These are phyloP conservation scores for Euplexia lucipara DNA, from an alignment of 2,888 invertebrate species.

Conservation along the genomic window DNA sequence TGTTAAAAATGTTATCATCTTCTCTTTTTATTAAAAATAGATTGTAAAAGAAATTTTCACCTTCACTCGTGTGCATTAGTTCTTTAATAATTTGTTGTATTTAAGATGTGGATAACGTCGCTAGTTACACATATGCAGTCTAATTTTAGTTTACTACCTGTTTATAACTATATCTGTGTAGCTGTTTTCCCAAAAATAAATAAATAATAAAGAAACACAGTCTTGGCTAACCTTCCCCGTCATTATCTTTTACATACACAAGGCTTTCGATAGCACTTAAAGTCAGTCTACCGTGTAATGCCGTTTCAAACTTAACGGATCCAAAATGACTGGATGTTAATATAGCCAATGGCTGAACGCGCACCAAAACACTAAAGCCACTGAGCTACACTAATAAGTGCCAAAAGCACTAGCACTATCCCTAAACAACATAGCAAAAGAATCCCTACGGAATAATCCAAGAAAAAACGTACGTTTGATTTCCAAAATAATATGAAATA, in stretches of 20 bases:
- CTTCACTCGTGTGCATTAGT: no score
- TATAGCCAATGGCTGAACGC: conserved; percentile 20
- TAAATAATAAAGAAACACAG: no score
- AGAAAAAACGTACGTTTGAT: conserved; percentile 17
- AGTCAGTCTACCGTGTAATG: conserved; percentile 32
- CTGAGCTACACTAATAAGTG: conserved; percentile 43
- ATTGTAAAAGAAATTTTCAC: no score
- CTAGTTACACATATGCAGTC: no score
- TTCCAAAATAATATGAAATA: conserved; percentile 38
- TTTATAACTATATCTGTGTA: no score
- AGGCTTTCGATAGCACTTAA: conserved; percentile 6
- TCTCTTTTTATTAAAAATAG: no score
- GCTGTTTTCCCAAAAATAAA: no score
- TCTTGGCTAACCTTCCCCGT: neutral
- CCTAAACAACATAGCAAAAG: conserved; percentile 4
- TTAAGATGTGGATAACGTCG: no score
- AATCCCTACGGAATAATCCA: conserved; percentile 26
- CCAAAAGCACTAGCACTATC: conserved; percentile 16
- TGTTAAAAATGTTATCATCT: no score
- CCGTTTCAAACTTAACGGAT: conserved; percentile 27
- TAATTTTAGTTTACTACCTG: no score
- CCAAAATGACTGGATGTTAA: conserved; percentile 34
- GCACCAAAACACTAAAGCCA: conserved; percentile 28
- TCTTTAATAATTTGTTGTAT: no score
- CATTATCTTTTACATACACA: neutral